Conservation (phyloP, 2,113 vertebrate species). For the Cephalopholis sonnerati region DNA sequence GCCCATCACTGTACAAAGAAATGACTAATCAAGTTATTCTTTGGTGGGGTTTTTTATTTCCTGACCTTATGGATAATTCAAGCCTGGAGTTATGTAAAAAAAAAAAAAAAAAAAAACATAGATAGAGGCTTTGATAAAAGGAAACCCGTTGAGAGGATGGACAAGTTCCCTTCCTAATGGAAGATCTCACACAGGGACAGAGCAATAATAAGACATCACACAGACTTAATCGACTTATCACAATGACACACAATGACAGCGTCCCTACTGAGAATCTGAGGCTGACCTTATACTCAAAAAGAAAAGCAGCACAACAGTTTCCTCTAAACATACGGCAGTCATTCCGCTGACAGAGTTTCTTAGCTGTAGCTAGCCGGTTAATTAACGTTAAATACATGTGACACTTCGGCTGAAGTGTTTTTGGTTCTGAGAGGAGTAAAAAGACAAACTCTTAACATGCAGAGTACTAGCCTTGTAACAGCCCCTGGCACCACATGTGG, state of each 20-base stretch:
- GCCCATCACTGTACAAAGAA: conserved; percentile 28
- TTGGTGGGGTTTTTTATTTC: conserved; percentile 1
- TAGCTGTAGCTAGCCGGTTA: not conserved
- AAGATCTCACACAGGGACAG: conserved; percentile 63
- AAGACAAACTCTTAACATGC: not conserved
- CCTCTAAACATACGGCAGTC: conserved; percentile 1
- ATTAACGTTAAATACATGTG: not conserved
- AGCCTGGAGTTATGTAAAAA: conserved; percentile 20
- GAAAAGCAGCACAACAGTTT: conserved; percentile 29
- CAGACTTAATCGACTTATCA: conserved; percentile 64
- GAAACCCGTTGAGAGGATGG: conserved; percentile 51
- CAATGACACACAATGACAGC: conserved; percentile 59
- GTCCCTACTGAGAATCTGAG: conserved; percentile 39
- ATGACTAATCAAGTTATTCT: conserved; percentile 45
- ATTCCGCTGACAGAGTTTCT: not conserved
- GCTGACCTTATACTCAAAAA: conserved; percentile 47
- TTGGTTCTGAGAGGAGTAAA: not conserved
- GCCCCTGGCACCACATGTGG: not conserved
- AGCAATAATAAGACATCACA: conserved; percentile 67
- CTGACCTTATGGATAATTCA: conserved; percentile 48
- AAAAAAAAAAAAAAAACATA: conserved; percentile 41
- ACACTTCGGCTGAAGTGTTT: not conserved
- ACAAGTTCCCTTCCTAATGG: conserved; percentile 56
- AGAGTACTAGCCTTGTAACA: not conserved
- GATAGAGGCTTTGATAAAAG: conserved; percentile 60